Conservation (phyloP, 2,888 invertebrate species). For the Holacanthella duospinosa region DNA sequence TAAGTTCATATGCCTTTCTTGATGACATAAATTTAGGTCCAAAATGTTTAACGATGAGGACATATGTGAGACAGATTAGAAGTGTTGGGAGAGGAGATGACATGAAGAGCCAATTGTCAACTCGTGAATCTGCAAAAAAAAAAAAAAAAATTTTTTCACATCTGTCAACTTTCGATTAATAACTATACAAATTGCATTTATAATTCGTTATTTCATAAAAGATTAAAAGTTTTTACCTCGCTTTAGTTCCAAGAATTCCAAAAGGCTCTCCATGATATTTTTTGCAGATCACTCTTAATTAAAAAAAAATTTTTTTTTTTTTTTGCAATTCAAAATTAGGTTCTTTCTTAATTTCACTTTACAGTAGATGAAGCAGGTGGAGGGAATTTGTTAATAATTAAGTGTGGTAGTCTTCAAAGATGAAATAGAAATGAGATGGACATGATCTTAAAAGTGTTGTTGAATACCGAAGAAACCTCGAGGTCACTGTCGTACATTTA, state of each 20-base stretch:
- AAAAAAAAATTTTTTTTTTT: too few relatives aligned
- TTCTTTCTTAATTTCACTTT: too few relatives aligned
- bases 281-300: too few relatives aligned
- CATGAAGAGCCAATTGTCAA: conserved; percentile 87
- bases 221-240: neutral
- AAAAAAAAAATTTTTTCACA: neutral
- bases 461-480: neutral
- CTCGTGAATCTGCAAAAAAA: conserved; percentile 58
- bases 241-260: neutral
- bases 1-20: conserved; percentile 68
- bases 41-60: conserved; percentile 74
- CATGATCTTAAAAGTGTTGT: neutral
- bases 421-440: neutral
- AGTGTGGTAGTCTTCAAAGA: neutral
- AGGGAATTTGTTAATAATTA: neutral
- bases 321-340: too few relatives aligned
- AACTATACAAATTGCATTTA: too few relatives aligned
- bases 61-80: conserved; percentile 76
- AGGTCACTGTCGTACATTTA: neutral
- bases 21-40: conserved; percentile 78
- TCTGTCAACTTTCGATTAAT: neutral
- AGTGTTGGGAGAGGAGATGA: conserved; percentile 85
- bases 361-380: neutral
- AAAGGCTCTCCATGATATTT: neutral
- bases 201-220: neutral